Conservation (phyloP, 2,888 invertebrate species). For the Ganaspis brasiliensis region DNA sequence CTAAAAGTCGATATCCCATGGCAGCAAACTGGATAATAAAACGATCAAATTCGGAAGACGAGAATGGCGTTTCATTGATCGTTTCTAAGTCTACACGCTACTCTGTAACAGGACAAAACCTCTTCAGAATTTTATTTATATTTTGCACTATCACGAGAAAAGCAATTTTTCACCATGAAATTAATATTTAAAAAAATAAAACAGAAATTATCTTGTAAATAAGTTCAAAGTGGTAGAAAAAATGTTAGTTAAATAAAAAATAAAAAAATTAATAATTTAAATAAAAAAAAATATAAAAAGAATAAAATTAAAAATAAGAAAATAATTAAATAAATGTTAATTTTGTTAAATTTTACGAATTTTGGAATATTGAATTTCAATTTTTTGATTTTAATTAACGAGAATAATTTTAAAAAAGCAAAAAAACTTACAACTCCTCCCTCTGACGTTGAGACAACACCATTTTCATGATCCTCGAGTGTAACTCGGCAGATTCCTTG, state of each 20-base stretch:
- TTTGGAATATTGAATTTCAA: too few species aligned
- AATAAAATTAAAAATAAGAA: too few species aligned
- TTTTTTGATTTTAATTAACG: too few species aligned
- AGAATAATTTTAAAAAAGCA: conserved; percentile 22
- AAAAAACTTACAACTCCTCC: conserved; percentile 98
- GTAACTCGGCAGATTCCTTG: conserved; percentile 74
- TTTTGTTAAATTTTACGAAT: too few species aligned
- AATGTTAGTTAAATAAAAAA: too few species aligned
- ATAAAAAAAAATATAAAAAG: too few species aligned
- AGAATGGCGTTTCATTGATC: conserved; percentile 35
- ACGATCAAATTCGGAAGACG: conserved; percentile 28
- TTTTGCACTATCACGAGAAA: too few species aligned
- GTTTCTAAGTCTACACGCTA: conserved; percentile 24
- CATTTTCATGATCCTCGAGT: conserved; percentile 95
- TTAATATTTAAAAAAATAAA: too few species aligned
- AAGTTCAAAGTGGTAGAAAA: too few species aligned
- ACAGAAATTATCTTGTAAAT: too few species aligned
- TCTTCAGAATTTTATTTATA: not conserved
- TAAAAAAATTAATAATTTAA: too few species aligned
- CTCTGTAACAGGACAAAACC: conserved; percentile 7
- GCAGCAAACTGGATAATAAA: conserved; percentile 14
- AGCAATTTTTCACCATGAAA: too few species aligned
- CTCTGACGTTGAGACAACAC: conserved; percentile 99
- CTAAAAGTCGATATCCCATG: conserved; percentile 1
- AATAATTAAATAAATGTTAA: conserved; percentile 12